A percentile compares a stretch with the other conserved stretches of the same genome.
Evolutionary conservation across 2,888 invertebrate genomes (phyloP).

Genomic region (Hofmannophila pseudospretella): DNA sequence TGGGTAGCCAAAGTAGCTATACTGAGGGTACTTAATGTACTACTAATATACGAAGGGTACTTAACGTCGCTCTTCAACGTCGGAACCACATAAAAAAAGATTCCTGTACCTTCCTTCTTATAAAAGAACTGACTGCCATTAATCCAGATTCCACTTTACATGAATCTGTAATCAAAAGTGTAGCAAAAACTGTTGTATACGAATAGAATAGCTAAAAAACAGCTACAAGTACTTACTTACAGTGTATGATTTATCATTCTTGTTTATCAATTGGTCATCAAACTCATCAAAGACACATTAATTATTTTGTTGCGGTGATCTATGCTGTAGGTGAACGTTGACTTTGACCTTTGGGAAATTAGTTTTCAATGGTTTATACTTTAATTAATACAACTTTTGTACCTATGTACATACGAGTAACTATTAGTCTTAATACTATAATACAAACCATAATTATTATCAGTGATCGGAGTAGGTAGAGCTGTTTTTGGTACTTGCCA

Average conservation of each 20-base stretch:
- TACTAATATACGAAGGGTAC: constrained; percentile 13
- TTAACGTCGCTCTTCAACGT: constrained; percentile 19
- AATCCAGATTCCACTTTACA: constrained; percentile 36
- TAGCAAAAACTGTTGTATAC: constrained; percentile 32
- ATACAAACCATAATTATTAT: too few relatives aligned
- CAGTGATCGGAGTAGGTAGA: too few relatives aligned
- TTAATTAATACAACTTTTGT: too few relatives aligned
- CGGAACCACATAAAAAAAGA: constrained; percentile 21
- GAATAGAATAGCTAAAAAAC: constrained; percentile 24
- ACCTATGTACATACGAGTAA: too few relatives aligned
- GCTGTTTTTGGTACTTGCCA: too few relatives aligned
- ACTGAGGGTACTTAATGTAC: too few relatives aligned
- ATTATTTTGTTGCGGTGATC: constrained; percentile 39
- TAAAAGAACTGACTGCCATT: constrained; percentile 46
- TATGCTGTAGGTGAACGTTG: constrained; percentile 20
- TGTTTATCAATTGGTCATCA: constrained; percentile 53
- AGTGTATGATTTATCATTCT: constrained; percentile 50
- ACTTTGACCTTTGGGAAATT: constrained; percentile 8
- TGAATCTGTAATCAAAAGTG: constrained; percentile 38
- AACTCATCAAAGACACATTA: constrained; percentile 59
- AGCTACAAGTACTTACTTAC: constrained; percentile 17
- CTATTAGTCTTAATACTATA: too few relatives aligned
- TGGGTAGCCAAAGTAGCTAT: background rate
- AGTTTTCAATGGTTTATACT: constrained; percentile 3
- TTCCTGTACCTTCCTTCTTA: constrained; percentile 14